Conservation (phyloP, 2,113 vertebrate species). For the Microtus ochrogaster region DNA sequence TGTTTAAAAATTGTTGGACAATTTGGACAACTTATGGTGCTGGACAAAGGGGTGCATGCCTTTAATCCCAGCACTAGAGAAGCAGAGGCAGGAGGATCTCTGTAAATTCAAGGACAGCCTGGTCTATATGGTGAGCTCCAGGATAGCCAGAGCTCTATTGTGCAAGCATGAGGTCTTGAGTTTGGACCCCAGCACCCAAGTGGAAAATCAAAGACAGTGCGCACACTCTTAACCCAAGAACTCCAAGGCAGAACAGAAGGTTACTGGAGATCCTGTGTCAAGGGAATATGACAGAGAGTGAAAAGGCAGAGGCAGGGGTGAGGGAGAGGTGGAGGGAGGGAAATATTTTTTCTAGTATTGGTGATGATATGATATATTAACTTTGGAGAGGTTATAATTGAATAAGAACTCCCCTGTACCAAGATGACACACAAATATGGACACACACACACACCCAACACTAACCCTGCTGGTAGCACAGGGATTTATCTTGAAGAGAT, state of each 20-base stretch:
- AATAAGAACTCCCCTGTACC: background rate
- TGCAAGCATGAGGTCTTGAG: background rate
- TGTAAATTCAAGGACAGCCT: background rate
- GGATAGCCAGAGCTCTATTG: background rate
- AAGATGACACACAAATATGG: background rate
- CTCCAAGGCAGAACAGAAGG: background rate
- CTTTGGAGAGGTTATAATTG: background rate
- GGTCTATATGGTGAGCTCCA: background rate
- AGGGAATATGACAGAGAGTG: background rate
- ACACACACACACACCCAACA: background rate
- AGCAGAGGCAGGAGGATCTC: background rate
- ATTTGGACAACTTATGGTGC: background rate
- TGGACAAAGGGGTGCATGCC: background rate
- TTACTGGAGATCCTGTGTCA: background rate
- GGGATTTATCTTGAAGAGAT: constrained; percentile 5
- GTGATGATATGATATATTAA: background rate
- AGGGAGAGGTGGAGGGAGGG: background rate
- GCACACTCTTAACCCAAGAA: background rate
- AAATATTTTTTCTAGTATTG: background rate
- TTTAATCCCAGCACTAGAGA: background rate
- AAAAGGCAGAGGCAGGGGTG: background rate
- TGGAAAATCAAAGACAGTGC: too few species aligned
- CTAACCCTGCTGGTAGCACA: background rate
- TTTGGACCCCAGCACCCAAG: background rate
- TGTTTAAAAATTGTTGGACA: background rate